Evolutionary conservation across 2,888 invertebrate species (phyloP), one percentile per base, ranked within the genome.

Genomic region (Epinotia ramella): DNA sequence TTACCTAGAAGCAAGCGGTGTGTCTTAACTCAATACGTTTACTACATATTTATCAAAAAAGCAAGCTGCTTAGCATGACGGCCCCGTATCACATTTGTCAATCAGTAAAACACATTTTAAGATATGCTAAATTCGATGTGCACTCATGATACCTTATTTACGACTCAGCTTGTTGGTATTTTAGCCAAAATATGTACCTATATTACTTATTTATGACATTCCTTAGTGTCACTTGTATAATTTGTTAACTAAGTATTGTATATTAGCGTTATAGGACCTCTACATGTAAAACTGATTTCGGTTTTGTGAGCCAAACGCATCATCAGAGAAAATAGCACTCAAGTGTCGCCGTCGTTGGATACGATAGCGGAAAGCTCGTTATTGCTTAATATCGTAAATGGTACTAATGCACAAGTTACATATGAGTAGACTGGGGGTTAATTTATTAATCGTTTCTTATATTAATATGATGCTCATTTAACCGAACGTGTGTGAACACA

Each of bases 1-100:
- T 89, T 88, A 87, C 64, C 1, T 53, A 65, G 24, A 24, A 16
- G 68, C 20, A n/a, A 77, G 83, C 87, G 88, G 88, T 78, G 59
- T 77, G 80, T 82, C 85, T 88, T 87, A 72, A 75, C 78, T 73
- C 65, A 76, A 59, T 80, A 77, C 69, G 77, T 76, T 70, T 77
- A 78, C 65, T 79, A 77, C 77, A 79, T 78, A 77, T 79, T 79
- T 67, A 79, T 77, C 79, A 75, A 77, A 77, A 71, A 24, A 72
- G 63, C 75, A 68, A 73, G 69, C 67, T 71, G 73, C 65, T 78
- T 77, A 75, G 78, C 75, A 73, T 79, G 68, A 73, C n/a, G 46
- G 63, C 57, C 44, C 53, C 24, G 70, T 65, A 75, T 71, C 72
- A 63, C 76, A 77, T 77, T 70, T 65, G 63, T 76, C 76, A 77